Conservation (phyloP, 2,888 invertebrate genomes). For the Bombyx huttoni region DNA sequence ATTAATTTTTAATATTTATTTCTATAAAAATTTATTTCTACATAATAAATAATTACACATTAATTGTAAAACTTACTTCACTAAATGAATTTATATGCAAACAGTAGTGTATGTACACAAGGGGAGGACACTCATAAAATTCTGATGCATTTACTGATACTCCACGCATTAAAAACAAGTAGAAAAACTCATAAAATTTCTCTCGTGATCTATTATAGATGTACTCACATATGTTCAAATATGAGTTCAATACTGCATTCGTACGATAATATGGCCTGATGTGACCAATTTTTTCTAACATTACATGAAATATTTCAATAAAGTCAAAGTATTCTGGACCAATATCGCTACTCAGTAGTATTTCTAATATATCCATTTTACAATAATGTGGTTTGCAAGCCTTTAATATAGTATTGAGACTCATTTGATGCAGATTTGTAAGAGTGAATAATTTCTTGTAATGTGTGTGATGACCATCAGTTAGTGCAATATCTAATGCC, state of each 20-base stretch:
- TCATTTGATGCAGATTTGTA: constrained; percentile 34
- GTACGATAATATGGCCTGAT: constrained; percentile 7
- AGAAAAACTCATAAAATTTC: constrained; percentile 46
- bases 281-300: constrained; percentile 28
- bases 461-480: constrained; percentile 29
- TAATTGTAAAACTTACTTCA: constrained; percentile 34
- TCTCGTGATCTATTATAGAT: constrained; percentile 42
- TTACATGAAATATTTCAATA: constrained; percentile 10
- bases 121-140: constrained; percentile 52
- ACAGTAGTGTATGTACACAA: constrained; percentile 51
- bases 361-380: constrained; percentile 46
- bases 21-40: no score
- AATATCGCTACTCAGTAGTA: constrained; percentile 43
- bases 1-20: constrained; percentile 1
- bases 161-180: constrained; percentile 50
- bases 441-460: constrained; percentile 40
- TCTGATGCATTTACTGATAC: constrained; percentile 45
- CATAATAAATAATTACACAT: no score
- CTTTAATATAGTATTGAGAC: constrained; percentile 37
- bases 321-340: constrained; percentile 53
- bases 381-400: constrained; percentile 60
- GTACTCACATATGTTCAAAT: constrained; percentile 54
- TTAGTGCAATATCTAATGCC: constrained; percentile 47
- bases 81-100: constrained; percentile 38
- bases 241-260: constrained; percentile 51